Evolutionary conservation across 2,797 vertebrate species (phyloP), one percentile per base, ranked within the genome.

Genomic region (Streptopelia turtur): DNA sequence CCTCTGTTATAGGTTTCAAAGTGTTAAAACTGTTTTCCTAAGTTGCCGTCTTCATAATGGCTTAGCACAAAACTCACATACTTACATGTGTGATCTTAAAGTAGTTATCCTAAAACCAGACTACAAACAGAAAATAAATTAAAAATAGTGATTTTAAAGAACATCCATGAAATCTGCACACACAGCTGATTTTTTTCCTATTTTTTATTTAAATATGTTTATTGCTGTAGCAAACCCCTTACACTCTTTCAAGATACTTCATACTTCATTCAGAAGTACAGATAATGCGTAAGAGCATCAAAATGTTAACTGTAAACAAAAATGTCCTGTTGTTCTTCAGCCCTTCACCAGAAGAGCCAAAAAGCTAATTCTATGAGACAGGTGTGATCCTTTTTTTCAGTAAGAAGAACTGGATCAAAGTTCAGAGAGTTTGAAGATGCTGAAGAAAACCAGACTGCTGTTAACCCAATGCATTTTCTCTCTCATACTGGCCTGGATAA

Each of bases 401-500:
- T 28, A 41, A 10, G 12, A 78, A 71, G 35, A 95, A 82, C 63
- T 72, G 25, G 66, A 95, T 87, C 66, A 71, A 93, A 88, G 60
- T 84, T 94, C 85, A 82, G 56, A 74, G 64, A 56, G 52, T 55
- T 43, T 69, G 31, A 83, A 31, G 70, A 84, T 76, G 52, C 88
- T 89, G 70, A 88, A 90, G 47, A 35, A 90, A 95, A 94, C 22
- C 88, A 95, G 77, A 65, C 77, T 84, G 76, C 60, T 85, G 49
- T 31, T 90, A 85, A 95, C 59, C 30, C 47, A 82, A 33, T 27
- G 37, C 7, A n/a, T 86, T 79, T 91, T 86, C 50, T 90, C 52
- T 64, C 53, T 79, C 49, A 77, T 65, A 56, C 43, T 79, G 78
- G 37, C 28, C 75, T 80, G 83, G 39, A 94, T 87, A 94, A 94